These are phyloP conservation scores for Okapia johnstoni DNA, from an alignment of 2,113 vertebrate species.

Conservation along the genomic window DNA sequence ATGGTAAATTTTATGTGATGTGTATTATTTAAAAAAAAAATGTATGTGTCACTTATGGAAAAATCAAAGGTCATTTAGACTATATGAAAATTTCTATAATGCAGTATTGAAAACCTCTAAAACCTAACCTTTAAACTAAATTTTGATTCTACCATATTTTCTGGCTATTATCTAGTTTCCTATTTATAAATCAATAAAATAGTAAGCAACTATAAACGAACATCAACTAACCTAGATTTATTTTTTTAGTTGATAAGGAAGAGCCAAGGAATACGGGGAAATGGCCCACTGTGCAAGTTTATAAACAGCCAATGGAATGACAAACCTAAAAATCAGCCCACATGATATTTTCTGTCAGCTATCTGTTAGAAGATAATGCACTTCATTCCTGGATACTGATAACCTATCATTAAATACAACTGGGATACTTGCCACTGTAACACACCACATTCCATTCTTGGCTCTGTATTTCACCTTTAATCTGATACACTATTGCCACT, in stretches of 20 bases:
- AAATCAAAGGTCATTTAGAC: background rate
- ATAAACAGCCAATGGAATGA: background rate
- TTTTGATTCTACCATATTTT: background rate
- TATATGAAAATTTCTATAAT: background rate
- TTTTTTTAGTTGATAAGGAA: background rate
- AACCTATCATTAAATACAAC: background rate
- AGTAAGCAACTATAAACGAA: background rate
- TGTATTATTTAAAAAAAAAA: background rate
- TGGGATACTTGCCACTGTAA: background rate
- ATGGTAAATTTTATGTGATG: background rate
- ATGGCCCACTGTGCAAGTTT: background rate
- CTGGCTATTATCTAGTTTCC: background rate
- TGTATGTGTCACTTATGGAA: background rate
- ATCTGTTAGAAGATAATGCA: background rate
- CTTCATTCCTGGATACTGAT: background rate
- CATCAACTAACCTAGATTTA: background rate
- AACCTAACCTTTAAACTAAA: background rate
- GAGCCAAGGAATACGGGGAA: background rate
- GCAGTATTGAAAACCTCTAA: background rate
- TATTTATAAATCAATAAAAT: background rate
- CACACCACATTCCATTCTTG: background rate
- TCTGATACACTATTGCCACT: background rate
- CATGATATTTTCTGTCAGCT: background rate
- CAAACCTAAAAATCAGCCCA: background rate
- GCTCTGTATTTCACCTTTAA: background rate